Conservation (phyloP, 2,888 invertebrate genomes). For the Stictocephala bisonia region DNA sequence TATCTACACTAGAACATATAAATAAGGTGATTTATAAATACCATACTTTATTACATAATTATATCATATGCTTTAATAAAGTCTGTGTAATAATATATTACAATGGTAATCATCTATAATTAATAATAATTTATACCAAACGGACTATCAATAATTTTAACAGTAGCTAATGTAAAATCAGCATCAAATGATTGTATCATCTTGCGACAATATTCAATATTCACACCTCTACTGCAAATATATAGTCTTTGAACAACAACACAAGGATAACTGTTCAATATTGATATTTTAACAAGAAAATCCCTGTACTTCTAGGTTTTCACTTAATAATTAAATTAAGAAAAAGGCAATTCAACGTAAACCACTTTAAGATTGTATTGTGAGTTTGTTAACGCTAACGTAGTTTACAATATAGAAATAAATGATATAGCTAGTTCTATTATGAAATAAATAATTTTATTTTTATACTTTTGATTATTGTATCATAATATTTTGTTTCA, state of each 20-base stretch:
- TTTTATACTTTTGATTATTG: constrained; percentile 26
- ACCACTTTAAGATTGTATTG: constrained; percentile 26
- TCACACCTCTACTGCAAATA: not conserved
- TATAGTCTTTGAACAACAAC: not conserved
- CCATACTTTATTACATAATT: constrained; percentile 5
- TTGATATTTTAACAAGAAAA: constrained; percentile 16
- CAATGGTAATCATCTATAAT: constrained; percentile 37
- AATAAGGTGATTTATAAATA: constrained; percentile 31
- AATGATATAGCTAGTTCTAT: constrained; percentile 24
- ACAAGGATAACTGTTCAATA: not conserved
- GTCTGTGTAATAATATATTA: constrained; percentile 39
- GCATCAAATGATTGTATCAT: constrained; percentile 45
- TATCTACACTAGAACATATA: constrained; percentile 37
- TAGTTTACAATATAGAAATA: constrained; percentile 36
- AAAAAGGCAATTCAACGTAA: constrained; percentile 19
- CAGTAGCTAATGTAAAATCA: constrained; percentile 42
- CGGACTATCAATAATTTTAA: constrained; percentile 36
- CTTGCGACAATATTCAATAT: not conserved
- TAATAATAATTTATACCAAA: constrained; percentile 38
- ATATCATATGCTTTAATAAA: constrained; percentile 33
- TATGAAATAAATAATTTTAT: constrained; percentile 27
- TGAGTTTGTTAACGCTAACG: constrained; percentile 40
- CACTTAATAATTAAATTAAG: not conserved
- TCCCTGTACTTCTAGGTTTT: constrained; percentile 37
- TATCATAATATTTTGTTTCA: constrained; percentile 18